Base-by-base conservation (phyloP, 2,113 vertebrate species). In the Rana temporaria region DNA sequence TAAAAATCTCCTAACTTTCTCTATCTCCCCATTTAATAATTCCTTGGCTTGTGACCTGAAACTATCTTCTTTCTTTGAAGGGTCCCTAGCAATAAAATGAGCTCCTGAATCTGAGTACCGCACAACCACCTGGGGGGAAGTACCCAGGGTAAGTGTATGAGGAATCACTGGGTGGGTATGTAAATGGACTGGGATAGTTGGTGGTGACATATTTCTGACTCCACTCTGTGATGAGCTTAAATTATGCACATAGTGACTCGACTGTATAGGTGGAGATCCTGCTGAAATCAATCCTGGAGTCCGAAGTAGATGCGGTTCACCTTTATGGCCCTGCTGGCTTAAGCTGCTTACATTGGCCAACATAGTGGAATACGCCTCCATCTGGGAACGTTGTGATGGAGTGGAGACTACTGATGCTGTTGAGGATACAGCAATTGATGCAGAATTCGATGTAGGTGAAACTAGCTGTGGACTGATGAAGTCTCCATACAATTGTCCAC, bases 181-280 rank as follows among this genome's bases (percentile, higher is more conserved):
- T 84, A 97, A 86, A 86, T 97, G 95, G 66, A 95, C 92, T 0
- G 95, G 94, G 90, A 96, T 86, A 89, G 92, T 85, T 57, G 96
- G 94, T 70, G 94, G 93, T 17, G 96, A 94, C 78, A 94, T 88
- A 1, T 95, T 91, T 87, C 95, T 94, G 80, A 94, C 89, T 0
- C 91, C 85, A 86, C 92, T 91, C 85, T 98, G 93, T 6, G 96
- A 95, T 22, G 96, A 95, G 85, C 95, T 91, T 88, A 97, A 95
- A 87, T 98, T 95, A 82, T 97, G 98, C 84, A 98, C 94, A 55
- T 98, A 99, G 86, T 98, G 98, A 90, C 92, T 95, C 89, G 91
- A 96, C 87, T 87, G 96, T 70, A 94, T 90, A 77, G 94, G 92
- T 30, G 94, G 93, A 85, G 91, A 88, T 67, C 91, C 91, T 0